Conservation (phyloP, 2,113 vertebrate genomes). For the Catharus fuscescens region DNA sequence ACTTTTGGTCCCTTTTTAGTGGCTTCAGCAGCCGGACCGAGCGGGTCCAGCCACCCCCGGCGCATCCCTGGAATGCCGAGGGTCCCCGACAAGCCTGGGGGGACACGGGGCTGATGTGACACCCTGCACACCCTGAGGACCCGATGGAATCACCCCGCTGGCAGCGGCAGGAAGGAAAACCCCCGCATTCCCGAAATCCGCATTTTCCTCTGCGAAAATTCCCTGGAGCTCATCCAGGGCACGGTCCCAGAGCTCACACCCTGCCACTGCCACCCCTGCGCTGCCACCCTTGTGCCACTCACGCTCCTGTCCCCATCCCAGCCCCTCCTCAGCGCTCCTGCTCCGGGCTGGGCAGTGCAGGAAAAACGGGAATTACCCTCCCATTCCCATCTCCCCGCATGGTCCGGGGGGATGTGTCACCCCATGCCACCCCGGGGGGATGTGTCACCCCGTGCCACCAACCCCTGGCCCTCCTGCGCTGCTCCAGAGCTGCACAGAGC, state of each 20-base stretch:
- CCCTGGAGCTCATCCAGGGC: background rate
- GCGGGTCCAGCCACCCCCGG: fast-evolving
- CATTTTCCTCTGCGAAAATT: background rate
- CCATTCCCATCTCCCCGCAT: fast-evolving
- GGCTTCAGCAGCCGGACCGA: background rate
- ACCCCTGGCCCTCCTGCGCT: background rate
- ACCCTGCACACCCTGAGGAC: too few relatives aligned
- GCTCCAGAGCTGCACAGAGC: background rate
- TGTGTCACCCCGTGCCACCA: background rate
- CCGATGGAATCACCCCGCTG: background rate
- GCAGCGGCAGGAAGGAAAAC: background rate
- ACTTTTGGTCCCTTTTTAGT: background rate
- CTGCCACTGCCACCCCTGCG: background rate
- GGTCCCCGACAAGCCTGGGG: background rate
- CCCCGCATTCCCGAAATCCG: fast-evolving
- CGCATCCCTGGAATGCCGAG: background rate
- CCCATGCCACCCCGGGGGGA: fast-evolving
- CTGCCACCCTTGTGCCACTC: background rate
- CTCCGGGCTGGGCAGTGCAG: fast-evolving
- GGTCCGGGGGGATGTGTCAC: too few relatives aligned
- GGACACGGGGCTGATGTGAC: fast-evolving
- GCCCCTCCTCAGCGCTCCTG: background rate
- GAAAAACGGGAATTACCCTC: background rate
- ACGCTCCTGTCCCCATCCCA: background rate
- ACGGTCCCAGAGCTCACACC: fast-evolving